These are phyloP conservation scores for Pterobdella sp. DNA, from an alignment of 2,888 invertebrate genomes.

Conservation along the genomic window DNA sequence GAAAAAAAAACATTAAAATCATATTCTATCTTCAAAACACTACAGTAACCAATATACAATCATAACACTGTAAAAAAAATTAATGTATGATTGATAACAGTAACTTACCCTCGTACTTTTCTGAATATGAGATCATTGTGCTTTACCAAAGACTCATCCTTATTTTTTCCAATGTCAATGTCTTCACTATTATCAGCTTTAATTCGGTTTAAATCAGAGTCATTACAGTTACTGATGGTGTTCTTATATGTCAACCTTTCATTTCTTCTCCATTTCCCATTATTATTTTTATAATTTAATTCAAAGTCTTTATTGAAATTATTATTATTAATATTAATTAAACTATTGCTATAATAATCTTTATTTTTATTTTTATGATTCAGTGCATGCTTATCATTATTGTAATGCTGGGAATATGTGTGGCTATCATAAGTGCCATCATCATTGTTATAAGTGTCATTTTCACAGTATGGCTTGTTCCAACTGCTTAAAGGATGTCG, in stretches of 20 bases:
- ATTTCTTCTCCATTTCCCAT: not conserved
- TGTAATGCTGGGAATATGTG: not conserved
- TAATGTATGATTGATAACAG: no score
- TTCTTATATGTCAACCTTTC: not conserved
- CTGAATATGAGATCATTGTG: not conserved
- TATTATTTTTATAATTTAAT: not conserved
- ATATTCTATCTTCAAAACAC: no score
- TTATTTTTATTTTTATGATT: not conserved
- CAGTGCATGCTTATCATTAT: not conserved
- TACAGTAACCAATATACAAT: no score
- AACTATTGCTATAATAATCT: not conserved
- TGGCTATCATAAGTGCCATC: not conserved
- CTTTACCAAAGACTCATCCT: no score
- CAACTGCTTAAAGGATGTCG: not conserved
- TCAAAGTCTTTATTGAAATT: not conserved
- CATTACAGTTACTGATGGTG: not conserved
- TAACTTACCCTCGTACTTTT: no score
- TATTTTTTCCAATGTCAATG: no score
- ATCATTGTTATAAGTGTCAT: slow-evolving; percentile 10
- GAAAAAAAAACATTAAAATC: no score
- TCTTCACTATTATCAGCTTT: not conserved
- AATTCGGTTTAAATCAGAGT: not conserved
- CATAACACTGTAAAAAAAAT: no score
- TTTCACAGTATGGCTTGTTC: not conserved
- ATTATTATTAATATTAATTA: not conserved